Evolutionary conservation across 2,888 invertebrate genomes (phyloP).

Genomic region (Melanargia galathea): DNA sequence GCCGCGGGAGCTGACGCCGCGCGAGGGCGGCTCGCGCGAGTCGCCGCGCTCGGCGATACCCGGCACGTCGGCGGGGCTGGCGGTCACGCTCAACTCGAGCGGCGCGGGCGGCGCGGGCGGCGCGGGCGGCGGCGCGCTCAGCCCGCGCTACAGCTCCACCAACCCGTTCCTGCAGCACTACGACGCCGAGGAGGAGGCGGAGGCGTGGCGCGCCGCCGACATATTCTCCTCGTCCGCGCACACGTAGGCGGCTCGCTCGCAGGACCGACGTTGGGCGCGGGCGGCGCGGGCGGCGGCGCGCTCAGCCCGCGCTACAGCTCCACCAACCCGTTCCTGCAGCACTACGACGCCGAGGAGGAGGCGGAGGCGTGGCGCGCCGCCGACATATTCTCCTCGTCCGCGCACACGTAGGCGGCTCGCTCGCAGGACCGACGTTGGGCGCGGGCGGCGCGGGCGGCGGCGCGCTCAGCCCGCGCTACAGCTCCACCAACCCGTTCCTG

Average conservation of each 20-base stretch:
- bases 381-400: constrained; percentile 72
- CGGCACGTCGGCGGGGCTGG: constrained; percentile 84
- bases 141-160: constrained; percentile 77
- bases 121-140: constrained; percentile 54
- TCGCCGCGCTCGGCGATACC: constrained; percentile 74
- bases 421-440: neutral
- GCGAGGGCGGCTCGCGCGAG: constrained; percentile 57
- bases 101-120: constrained; percentile 51
- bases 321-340: constrained; percentile 84
- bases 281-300: constrained; percentile 36
- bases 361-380: constrained; percentile 76
- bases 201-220: constrained; percentile 75
- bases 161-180: constrained; percentile 84
- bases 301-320: constrained; percentile 73
- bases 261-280: neutral
- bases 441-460: constrained; percentile 31
- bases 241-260: constrained; percentile 46
- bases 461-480: constrained; percentile 68
- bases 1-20: constrained; percentile 52
- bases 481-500: constrained; percentile 84
- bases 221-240: constrained; percentile 74
- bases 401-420: constrained; percentile 57
- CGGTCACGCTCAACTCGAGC: constrained; percentile 81
- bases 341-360: constrained; percentile 78
- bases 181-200: constrained; percentile 76